A percentile compares a stretch with the other conserved stretches of the same genome.
Evolutionary conservation across 2,113 vertebrate genomes (phyloP).

Genomic region (Siphamia tubifer): DNA sequence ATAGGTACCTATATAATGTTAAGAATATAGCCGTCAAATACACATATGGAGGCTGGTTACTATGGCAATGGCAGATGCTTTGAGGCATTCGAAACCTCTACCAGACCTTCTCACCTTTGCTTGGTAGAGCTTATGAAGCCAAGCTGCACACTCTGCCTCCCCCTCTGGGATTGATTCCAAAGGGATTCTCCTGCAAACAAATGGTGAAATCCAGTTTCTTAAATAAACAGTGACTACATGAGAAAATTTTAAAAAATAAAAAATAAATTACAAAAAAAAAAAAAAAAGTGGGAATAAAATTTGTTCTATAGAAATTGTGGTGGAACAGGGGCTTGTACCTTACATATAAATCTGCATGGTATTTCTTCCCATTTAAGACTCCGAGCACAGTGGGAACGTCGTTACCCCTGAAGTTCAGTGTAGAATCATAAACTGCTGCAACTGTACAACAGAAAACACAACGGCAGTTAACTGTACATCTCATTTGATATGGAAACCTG

Average conservation of each 20-base stretch:
- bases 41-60: too few relatives aligned
- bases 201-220: neutral
- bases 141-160: constrained; percentile 85
- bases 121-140: constrained; percentile 96
- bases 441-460: constrained; percentile 78
- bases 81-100: neutral
- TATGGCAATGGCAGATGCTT: too few relatives aligned
- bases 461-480: neutral
- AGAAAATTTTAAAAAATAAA: too few relatives aligned
- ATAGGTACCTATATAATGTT: too few relatives aligned
- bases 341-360: constrained; percentile 92
- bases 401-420: constrained; percentile 96
- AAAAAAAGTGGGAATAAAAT: neutral
- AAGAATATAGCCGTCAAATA: too few relatives aligned
- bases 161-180: constrained; percentile 89
- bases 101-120: constrained; percentile 86
- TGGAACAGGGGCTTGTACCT: constrained; percentile 75
- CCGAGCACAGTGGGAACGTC: constrained; percentile 90
- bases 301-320: neutral
- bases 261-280: too few relatives aligned
- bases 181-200: constrained; percentile 88
- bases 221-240: neutral
- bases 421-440: constrained; percentile 95
- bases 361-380: constrained; percentile 92
- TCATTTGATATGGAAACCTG: constrained; percentile 25